Evolutionary conservation across 1,140 invertebrate genomes (phyloP).

Genomic region (Zaprionus camerounensis): DNA sequence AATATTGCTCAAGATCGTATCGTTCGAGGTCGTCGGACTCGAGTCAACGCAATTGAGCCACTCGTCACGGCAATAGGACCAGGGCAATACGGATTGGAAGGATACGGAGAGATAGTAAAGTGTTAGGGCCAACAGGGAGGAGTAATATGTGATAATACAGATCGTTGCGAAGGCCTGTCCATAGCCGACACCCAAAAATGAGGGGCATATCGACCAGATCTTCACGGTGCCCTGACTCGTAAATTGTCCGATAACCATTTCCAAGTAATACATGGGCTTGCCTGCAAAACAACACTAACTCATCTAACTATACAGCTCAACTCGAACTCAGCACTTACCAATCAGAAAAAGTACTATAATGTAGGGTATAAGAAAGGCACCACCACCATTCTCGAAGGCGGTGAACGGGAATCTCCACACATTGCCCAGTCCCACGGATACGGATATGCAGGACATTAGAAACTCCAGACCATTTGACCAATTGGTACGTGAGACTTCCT

Average conservation of each 20-base stretch:
- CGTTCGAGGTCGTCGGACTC: slow-evolving; percentile 24
- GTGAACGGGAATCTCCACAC: slow-evolving; percentile 90
- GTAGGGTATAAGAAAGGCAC: slow-evolving; percentile 92
- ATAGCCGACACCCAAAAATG: slow-evolving; percentile 89
- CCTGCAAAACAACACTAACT: slow-evolving; percentile 33
- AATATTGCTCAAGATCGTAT: slow-evolving; percentile 1
- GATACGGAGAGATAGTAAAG: slow-evolving; percentile 89
- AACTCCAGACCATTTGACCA: slow-evolving; percentile 95
- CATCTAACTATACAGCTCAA: neutral
- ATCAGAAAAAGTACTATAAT: slow-evolving; percentile 92
- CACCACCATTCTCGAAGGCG: slow-evolving; percentile 91
- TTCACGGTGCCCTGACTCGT: slow-evolving; percentile 88
- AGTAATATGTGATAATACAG: slow-evolving; percentile 90
- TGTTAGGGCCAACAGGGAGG: slow-evolving; percentile 89
- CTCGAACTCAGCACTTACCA: slow-evolving; percentile 85
- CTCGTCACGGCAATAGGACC: slow-evolving; percentile 87
- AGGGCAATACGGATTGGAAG: slow-evolving; percentile 87
- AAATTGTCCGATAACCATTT: slow-evolving; percentile 91
- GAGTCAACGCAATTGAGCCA: slow-evolving; percentile 86
- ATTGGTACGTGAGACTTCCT: slow-evolving; percentile 86
- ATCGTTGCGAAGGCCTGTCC: slow-evolving; percentile 89
- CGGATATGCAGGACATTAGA: slow-evolving; percentile 94
- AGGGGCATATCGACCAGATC: slow-evolving; percentile 85
- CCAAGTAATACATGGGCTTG: slow-evolving; percentile 93
- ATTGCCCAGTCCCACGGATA: slow-evolving; percentile 93